Percentiles rank a stretch among this genome's conserved stretches.
phyloP scores from a whole-genome alignment of 2,113 vertebrate species.

The Alaudala cheleensis region DNA sequence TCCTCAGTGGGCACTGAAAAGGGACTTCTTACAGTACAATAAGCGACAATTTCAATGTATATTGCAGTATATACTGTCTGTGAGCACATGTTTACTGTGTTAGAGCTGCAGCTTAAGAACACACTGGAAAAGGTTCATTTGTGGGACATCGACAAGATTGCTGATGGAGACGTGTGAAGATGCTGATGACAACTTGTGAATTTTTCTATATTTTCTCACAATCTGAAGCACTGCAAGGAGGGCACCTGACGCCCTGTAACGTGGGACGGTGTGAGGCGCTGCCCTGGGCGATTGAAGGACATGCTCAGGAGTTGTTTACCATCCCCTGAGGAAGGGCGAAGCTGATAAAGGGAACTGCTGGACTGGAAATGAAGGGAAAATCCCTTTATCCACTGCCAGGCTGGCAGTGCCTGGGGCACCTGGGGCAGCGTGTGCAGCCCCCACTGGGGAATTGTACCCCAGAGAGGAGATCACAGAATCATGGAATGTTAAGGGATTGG shows the following conservation, averaged over 20 bases:
- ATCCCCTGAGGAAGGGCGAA: not conserved
- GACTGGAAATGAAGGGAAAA: not conserved
- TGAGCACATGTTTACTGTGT: not conserved
- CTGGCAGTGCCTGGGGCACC: not conserved
- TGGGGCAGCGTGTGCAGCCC: not conserved
- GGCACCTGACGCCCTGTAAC: fast-evolving
- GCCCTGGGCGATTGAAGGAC: not conserved
- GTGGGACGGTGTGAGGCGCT: not conserved
- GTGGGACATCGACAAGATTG: not conserved
- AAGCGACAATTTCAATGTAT: fast-evolving
- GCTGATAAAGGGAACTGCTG: not conserved
- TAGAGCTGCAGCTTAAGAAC: not conserved
- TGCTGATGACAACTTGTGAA: not conserved
- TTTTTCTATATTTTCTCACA: not conserved
- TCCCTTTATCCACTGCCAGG: not conserved
- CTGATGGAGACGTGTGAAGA: not conserved
- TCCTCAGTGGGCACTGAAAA: not conserved
- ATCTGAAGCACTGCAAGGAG: not conserved
- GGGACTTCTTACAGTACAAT: not conserved
- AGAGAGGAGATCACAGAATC: not conserved
- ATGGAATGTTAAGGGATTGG: not conserved
- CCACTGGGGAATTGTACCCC: fast-evolving
- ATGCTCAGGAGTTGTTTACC: not conserved
- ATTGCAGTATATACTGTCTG: not conserved
- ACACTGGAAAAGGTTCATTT: not conserved